Evolutionary conservation across 2,113 vertebrate species (phyloP).

Genomic region (Siniperca knerii): DNA sequence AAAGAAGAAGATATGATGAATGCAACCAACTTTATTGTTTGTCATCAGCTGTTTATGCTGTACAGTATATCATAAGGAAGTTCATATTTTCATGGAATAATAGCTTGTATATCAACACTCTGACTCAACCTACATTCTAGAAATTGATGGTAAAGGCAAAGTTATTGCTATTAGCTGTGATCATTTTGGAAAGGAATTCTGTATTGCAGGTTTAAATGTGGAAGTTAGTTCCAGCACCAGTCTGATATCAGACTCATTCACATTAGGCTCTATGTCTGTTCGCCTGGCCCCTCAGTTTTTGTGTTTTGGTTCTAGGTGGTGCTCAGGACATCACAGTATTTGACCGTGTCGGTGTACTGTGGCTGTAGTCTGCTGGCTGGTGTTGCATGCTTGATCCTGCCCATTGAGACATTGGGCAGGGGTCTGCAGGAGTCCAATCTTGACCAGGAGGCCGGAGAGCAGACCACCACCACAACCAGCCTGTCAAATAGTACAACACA

Average conservation of each 20-base stretch:
- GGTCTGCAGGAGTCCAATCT: constrained; percentile 53
- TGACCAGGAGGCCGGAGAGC: not conserved
- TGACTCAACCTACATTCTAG: not conserved
- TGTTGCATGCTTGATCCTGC: constrained; percentile 57
- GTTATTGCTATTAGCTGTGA: not conserved
- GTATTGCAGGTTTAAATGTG: not conserved
- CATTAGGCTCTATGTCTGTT: not conserved
- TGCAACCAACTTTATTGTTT: too few species aligned
- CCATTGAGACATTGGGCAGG: constrained; percentile 68
- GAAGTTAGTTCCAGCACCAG: not conserved
- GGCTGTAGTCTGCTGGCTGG: constrained; percentile 63
- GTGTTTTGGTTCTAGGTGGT: constrained; percentile 64
- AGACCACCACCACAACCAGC: not conserved
- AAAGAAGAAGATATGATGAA: too few species aligned
- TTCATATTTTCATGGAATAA: not conserved
- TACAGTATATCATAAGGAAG: too few species aligned
- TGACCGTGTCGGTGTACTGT: constrained; percentile 72
- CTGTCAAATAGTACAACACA: not conserved
- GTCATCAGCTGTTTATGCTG: too few species aligned
- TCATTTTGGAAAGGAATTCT: not conserved
- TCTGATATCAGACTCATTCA: not conserved
- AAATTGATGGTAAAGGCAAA: not conserved
- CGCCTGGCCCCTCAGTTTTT: not conserved
- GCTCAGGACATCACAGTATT: constrained; percentile 55
- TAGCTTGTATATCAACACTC: not conserved